Evolutionary conservation across 2,888 invertebrate genomes (phyloP), one percentile per base, ranked within the genome.

Genomic region (Anoncus sp.): DNA sequence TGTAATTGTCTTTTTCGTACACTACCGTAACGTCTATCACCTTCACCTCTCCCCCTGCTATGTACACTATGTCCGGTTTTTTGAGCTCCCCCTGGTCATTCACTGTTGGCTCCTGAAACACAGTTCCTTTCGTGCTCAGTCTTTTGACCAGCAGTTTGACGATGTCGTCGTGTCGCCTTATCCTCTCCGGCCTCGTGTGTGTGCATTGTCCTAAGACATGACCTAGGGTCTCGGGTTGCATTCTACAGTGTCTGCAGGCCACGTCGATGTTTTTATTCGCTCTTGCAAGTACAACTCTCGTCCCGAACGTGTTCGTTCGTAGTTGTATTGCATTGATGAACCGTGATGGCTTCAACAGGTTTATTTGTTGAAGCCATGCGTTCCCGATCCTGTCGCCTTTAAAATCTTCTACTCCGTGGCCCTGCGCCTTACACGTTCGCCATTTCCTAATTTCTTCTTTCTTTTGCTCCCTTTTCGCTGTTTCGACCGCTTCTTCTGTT

Each of bases 11-110:
- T 16, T 81, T 80, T 49, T 84, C 85, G 43, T 79, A 82, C 70
- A 81, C 77, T 72, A 84, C 83, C 7, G 85, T 85, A 1, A 88
- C 85, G 63, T 89, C 87, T 81, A 85, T 83, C 82, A 87, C 82
- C 60, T 78, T 75, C 72, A 85, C 81, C 82, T 81, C 51, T 65
- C 70, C 82, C 79, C 75, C 81, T 83, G 38, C 82, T 51, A 80
- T 73, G 20, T 86, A 49, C 38, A 87, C 83, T 75, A 88, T 83
- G 82, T 86, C 87, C 1, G 85, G 86, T 84, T 85, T 84, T 65
- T 86, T 85, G 27, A 80, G 77, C 72, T 81, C 85, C 10, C 80
- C 82, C 0, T 12, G 31, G 0, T 63, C 60, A 3, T 20, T 43
- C 2, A 76, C 43, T 3, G 70, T 65, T 7, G 76, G 62, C 22